These are phyloP conservation scores for Eucera pruinosa DNA, from an alignment of 2,888 invertebrate species.

Conservation along the genomic window DNA sequence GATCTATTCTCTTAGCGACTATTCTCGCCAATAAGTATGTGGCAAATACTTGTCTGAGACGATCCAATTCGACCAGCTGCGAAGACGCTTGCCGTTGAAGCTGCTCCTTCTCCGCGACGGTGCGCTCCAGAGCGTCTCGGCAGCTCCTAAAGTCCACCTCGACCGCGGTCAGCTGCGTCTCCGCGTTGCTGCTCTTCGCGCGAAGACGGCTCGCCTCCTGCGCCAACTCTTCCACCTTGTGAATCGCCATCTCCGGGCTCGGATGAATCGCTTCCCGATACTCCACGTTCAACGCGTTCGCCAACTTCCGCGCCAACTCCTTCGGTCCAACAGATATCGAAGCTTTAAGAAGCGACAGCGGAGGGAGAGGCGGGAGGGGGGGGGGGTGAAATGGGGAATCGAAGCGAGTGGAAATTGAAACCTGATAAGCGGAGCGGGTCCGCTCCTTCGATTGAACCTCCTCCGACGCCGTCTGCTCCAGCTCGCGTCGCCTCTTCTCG, in stretches of 20 bases:
- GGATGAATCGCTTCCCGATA: constrained; percentile 88
- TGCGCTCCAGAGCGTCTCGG: constrained; percentile 88
- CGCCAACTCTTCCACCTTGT: constrained; percentile 91
- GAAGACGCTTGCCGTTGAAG: constrained; percentile 90
- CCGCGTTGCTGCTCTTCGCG: constrained; percentile 85
- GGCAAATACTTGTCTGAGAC: constrained; percentile 87
- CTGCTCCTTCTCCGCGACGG: constrained; percentile 89
- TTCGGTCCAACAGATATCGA: too few relatives aligned
- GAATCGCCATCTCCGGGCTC: constrained; percentile 89
- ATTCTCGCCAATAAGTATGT: too few relatives aligned
- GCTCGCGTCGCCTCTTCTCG: constrained; percentile 89
- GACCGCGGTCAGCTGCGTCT: constrained; percentile 85
- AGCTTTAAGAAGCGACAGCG: not conserved
- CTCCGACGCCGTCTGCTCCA: constrained; percentile 89
- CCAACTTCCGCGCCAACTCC: constrained; percentile 90
- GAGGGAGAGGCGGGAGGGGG: not conserved
- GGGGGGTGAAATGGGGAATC: not conserved
- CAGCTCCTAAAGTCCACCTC: constrained; percentile 89
- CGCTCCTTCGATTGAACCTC: constrained; percentile 92
- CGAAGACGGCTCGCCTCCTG: constrained; percentile 89
- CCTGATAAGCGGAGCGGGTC: constrained; percentile 84
- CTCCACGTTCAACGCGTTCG: constrained; percentile 90
- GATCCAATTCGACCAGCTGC: constrained; percentile 89
- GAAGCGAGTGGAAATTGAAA: constrained; percentile 34
- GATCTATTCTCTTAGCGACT: not conserved